Base-by-base conservation (phyloP, 1,140 invertebrate genomes). In the Drosophila tani region DNA sequence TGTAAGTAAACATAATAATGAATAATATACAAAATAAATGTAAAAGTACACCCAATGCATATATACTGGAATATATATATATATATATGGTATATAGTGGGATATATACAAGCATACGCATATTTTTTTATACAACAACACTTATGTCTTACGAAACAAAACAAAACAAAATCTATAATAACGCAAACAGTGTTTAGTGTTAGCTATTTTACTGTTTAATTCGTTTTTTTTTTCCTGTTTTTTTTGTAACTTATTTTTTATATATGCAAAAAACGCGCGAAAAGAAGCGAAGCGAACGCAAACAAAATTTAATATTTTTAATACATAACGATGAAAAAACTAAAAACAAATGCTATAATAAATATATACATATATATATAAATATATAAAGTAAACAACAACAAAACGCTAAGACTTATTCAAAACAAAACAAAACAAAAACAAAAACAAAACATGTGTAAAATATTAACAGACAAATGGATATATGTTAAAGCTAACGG, bases 331-430 rank as follows among this genome's bases (percentile, higher is more conserved):
- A 85, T 63, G 78, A 59, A 63, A 59, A 63, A 85, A 84, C 38
- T 35, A 55, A 51, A 83, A 84, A 79, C 38, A 64, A 66, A 75
- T 73, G 47, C 17, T 71, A 47, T 29, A 71, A 70, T 21, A 51
- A 29, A 27, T 6, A 51, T 51, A 51, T 63, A 17, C 32, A 51
- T 38, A 32, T 50, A 67, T 53, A 66, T 47, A 47, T 46, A 65
- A 24, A 24, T 27, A 71, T 71, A 71, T 70, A 62, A 67, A 67
- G 49, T 43, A 76, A 80, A 77, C 66, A 81, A 81, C 55, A 82
- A 27, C 27, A 82, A 87, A 82, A 87, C 84, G 84, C 84, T 87
- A 87, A 87, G 84, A 87, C 84, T 87, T 87, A 87, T 87, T 87
- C 80, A 88, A 88, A 62, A 81, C 79, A 83, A 65, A 76, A 24